Conservation (phyloP, 2,888 invertebrate species). For the Boloria selene region DNA sequence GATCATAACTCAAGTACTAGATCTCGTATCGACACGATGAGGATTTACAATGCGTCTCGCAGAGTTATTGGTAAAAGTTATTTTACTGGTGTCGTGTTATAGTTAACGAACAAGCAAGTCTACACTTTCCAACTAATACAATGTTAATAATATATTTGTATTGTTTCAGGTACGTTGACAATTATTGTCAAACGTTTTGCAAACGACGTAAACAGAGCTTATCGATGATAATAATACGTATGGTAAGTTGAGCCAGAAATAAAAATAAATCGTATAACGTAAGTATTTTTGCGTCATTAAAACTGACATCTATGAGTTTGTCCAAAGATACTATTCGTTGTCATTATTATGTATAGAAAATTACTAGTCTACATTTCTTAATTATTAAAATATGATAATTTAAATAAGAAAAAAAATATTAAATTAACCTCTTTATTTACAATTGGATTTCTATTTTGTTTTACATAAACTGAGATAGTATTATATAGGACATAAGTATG, state of each 20-base stretch:
- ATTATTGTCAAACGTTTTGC: neutral
- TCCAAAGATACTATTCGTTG: no score
- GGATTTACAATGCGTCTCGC: conserved; percentile 41
- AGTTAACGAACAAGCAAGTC: conserved; percentile 36
- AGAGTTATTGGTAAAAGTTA: conserved; percentile 41
- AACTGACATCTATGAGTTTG: neutral
- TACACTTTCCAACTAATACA: conserved; percentile 34
- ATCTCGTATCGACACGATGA: conserved; percentile 60
- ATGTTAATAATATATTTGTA: conserved; percentile 25
- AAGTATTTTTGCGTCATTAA: conserved; percentile 2
- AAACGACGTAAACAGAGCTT: neutral
- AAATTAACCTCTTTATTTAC: no score
- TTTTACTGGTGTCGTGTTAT: conserved; percentile 38
- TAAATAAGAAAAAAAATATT: neutral
- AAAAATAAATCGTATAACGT: neutral
- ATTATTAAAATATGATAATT: neutral
- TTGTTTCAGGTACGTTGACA: conserved; percentile 35
- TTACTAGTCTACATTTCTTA: neutral
- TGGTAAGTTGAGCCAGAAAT: neutral
- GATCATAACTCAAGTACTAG: conserved; percentile 61
- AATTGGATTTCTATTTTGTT: no score
- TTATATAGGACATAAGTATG: no score
- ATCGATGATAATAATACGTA: neutral
- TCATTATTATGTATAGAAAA: neutral
- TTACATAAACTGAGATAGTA: no score